Conservation (phyloP, 2,797 vertebrate genomes). For the Coluber constrictor region DNA sequence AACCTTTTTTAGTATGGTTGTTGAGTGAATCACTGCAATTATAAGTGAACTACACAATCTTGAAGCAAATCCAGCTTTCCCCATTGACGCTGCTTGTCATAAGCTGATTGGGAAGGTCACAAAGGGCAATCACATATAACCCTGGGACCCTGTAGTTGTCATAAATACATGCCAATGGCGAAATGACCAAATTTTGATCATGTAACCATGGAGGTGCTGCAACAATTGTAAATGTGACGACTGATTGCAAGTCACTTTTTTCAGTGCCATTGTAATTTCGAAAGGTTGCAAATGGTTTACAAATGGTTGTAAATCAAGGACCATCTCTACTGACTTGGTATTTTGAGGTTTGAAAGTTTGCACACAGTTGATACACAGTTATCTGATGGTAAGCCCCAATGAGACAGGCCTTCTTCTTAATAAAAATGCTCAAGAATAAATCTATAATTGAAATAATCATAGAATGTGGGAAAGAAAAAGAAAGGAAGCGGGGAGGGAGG, state of each 20-base stretch:
- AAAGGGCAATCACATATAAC: not conserved
- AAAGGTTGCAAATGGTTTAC: not conserved
- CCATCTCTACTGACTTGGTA: not conserved
- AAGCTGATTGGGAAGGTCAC: not conserved
- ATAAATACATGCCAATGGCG: not conserved
- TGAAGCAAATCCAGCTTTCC: not conserved
- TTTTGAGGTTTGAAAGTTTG: not conserved
- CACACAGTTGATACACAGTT: not conserved
- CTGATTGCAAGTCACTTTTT: not conserved
- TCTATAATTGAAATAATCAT: not conserved
- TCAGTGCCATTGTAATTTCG: not conserved
- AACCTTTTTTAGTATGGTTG: not conserved
- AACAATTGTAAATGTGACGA: not conserved
- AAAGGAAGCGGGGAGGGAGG: too few relatives aligned
- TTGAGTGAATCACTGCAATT: not conserved
- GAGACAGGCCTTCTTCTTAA: not conserved
- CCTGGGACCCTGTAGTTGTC: not conserved
- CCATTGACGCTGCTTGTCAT: not conserved
- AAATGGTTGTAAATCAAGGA: not conserved
- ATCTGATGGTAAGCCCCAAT: not conserved
- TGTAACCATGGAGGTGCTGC: not conserved
- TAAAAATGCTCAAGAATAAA: not conserved
- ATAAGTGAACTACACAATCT: not conserved
- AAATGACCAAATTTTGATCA: not conserved
- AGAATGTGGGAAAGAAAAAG: not conserved